A percentile compares a stretch with the other conserved stretches of the same genome.
Evolutionary conservation across 2,888 invertebrate genomes (phyloP).

Genomic region (Ormia ochracea): DNA sequence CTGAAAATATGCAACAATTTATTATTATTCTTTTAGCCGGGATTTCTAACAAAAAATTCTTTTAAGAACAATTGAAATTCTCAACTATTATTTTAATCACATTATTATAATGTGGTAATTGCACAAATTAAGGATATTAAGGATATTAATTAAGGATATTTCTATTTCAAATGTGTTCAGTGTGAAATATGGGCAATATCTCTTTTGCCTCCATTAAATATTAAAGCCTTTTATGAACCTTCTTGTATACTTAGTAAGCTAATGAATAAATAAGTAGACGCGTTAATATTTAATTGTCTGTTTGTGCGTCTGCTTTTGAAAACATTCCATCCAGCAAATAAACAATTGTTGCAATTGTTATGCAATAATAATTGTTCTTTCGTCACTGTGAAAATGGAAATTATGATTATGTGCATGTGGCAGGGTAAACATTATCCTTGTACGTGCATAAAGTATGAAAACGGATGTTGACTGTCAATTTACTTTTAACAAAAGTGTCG

Average conservation of each 20-base stretch:
- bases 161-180: too few species aligned
- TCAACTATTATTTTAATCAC: too few species aligned
- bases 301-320: background rate
- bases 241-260: background rate
- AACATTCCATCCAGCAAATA: constrained; percentile 15
- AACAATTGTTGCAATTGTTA: constrained; percentile 46
- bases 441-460: background rate
- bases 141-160: too few species aligned
- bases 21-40: too few species aligned
- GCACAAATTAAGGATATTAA: too few species aligned
- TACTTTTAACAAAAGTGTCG: constrained; percentile 33
- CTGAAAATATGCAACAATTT: too few species aligned
- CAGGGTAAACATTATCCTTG: background rate
- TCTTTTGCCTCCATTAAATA: too few species aligned
- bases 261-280: background rate
- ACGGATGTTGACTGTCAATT: constrained; percentile 54
- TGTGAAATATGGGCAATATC: too few species aligned
- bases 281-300: background rate
- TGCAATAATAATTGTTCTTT: constrained; percentile 32
- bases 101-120: too few species aligned
- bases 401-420: background rate
- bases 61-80: too few species aligned
- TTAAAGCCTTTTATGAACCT: background rate
- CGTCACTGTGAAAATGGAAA: background rate
- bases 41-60: too few species aligned